Conservation (phyloP, 2,797 vertebrate species). For the Sciurus carolinensis region DNA sequence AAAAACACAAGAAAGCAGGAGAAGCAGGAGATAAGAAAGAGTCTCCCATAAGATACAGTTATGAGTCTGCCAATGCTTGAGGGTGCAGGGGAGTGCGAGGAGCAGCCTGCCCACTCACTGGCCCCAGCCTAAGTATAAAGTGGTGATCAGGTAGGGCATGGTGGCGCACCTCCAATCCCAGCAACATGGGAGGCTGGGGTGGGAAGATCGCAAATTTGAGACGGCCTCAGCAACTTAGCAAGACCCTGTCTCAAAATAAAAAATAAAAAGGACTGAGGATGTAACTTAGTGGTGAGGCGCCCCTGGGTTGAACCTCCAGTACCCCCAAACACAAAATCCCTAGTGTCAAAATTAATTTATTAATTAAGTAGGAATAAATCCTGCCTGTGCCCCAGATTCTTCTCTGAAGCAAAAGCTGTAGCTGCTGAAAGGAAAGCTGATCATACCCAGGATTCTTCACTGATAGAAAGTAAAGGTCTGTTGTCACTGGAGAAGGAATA, state of each 20-base stretch:
- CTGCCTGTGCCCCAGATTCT: not conserved
- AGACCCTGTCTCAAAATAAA: too few species aligned
- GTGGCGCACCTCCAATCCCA: too few species aligned
- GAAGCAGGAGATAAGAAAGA: not conserved
- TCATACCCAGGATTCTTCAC: not conserved
- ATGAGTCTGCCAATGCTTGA: not conserved
- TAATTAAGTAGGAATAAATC: not conserved
- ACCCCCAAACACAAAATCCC: too few species aligned
- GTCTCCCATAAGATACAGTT: not conserved
- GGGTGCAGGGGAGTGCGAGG: not conserved
- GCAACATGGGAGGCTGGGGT: too few species aligned
- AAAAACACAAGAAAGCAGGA: not conserved
- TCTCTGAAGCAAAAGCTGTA: not conserved
- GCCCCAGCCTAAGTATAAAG: not conserved
- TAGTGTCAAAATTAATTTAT: too few species aligned
- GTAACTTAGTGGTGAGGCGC: too few species aligned
- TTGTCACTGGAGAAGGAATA: not conserved
- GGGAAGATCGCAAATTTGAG: too few species aligned
- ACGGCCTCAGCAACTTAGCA: too few species aligned
- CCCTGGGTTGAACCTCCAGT: too few species aligned
- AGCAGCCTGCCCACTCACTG: not conserved
- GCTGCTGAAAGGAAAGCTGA: not conserved
- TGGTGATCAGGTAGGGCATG: not conserved
- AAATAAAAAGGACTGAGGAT: too few species aligned
- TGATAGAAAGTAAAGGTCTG: not conserved